phyloP scores from a whole-genome alignment of 2,113 vertebrate species.

The Albula goreensis region DNA sequence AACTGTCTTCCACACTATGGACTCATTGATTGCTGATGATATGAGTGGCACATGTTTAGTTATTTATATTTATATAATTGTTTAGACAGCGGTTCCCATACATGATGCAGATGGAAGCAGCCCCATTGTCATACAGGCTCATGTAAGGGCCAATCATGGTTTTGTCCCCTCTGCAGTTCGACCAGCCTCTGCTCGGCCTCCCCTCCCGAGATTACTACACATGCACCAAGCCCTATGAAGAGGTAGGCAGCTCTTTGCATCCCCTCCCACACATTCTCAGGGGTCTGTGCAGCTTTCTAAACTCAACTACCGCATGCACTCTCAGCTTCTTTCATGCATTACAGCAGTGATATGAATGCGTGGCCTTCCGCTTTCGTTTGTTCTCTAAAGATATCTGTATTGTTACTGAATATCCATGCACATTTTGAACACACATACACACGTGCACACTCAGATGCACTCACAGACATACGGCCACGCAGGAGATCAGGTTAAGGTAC shows the following conservation, averaged over 20 bases:
- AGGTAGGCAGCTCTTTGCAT: constrained; percentile 68
- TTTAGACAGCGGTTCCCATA: too few relatives aligned
- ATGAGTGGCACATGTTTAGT: too few relatives aligned
- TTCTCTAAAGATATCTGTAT: neutral
- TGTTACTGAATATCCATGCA: neutral
- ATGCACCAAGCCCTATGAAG: constrained; percentile 80
- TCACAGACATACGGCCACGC: too few relatives aligned
- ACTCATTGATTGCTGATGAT: too few relatives aligned
- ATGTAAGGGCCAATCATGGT: constrained; percentile 6
- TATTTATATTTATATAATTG: too few relatives aligned
- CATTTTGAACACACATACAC: too few relatives aligned
- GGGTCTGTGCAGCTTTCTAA: neutral
- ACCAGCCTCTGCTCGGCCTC: constrained; percentile 86
- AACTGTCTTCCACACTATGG: too few relatives aligned
- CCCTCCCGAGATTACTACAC: constrained; percentile 88
- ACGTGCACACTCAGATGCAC: too few relatives aligned
- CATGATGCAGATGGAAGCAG: neutral
- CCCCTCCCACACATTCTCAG: neutral
- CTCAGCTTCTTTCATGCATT: neutral
- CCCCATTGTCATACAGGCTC: neutral
- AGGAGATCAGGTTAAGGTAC: too few relatives aligned
- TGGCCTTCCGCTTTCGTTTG: neutral
- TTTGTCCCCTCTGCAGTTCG: constrained; percentile 73
- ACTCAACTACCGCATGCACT: neutral
- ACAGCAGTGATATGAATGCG: neutral